A percentile compares a stretch with the other conserved stretches of the same genome.
Evolutionary conservation across 2,797 vertebrate species (phyloP).

Genomic region (Picus viridis): DNA sequence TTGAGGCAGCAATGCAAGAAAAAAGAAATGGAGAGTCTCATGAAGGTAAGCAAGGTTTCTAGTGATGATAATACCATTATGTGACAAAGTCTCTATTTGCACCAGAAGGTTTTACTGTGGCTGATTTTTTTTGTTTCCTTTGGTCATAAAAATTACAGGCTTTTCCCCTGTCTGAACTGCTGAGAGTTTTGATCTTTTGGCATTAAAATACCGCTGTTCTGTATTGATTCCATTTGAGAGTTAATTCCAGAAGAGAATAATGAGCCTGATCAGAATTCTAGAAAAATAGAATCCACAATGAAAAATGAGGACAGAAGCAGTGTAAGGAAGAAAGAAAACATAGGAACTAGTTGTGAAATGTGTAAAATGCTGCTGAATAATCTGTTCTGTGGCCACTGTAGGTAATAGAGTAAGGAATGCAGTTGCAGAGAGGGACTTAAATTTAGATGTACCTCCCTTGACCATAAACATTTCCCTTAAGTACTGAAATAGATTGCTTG

Average conservation of each 20-base stretch:
- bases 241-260: background rate
- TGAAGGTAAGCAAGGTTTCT: slow-evolving; percentile 79
- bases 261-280: background rate
- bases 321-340: background rate
- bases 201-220: background rate
- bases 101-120: background rate
- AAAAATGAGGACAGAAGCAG: background rate
- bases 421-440: background rate
- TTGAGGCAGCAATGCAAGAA: slow-evolving; percentile 96
- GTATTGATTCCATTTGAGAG: background rate
- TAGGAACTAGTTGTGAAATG: background rate
- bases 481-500: background rate
- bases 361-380: background rate
- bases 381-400: background rate
- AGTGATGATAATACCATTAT: background rate
- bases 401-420: background rate
- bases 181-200: background rate
- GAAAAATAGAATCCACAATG: background rate
- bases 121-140: background rate
- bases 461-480: background rate
- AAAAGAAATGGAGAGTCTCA: slow-evolving; percentile 93
- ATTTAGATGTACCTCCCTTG: background rate
- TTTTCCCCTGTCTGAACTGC: background rate
- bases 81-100: background rate
- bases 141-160: background rate